Evolutionary conservation across 2,113 vertebrate genomes (phyloP).

Genomic region (Tragelaphus buxtoni): DNA sequence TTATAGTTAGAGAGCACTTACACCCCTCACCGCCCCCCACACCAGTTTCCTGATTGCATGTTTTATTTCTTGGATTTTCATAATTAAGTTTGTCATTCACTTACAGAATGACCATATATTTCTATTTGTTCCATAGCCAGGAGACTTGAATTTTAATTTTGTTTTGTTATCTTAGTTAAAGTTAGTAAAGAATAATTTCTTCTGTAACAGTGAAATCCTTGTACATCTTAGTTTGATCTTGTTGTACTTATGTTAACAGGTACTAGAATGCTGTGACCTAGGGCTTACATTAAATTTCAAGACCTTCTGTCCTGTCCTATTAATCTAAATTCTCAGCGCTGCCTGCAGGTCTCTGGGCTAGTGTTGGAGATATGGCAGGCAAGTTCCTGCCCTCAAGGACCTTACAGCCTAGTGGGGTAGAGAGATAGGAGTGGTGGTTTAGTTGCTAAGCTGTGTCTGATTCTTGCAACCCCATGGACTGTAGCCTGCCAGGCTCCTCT

Average conservation of each 20-base stretch:
- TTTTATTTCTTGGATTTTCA: background rate
- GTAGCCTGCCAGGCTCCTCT: background rate
- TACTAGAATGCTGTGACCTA: background rate
- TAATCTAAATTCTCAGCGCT: background rate
- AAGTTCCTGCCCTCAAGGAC: background rate
- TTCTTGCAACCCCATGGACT: background rate
- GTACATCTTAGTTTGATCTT: background rate
- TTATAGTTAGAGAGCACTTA: background rate
- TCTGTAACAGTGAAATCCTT: background rate
- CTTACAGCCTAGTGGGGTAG: background rate
- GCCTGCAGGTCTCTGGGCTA: background rate
- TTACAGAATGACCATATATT: background rate
- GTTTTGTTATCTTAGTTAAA: constrained; percentile 1
- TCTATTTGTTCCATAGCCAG: background rate
- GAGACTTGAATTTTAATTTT: background rate
- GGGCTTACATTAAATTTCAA: background rate
- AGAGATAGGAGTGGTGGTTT: background rate
- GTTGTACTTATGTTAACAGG: background rate
- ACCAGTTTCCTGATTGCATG: background rate
- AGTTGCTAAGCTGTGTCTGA: background rate
- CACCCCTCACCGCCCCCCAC: background rate
- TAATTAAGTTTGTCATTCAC: background rate
- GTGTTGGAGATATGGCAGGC: background rate
- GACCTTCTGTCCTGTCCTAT: background rate
- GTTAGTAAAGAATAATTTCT: background rate